Conservation (phyloP, 2,113 vertebrate species). For the Origma solitaria region DNA sequence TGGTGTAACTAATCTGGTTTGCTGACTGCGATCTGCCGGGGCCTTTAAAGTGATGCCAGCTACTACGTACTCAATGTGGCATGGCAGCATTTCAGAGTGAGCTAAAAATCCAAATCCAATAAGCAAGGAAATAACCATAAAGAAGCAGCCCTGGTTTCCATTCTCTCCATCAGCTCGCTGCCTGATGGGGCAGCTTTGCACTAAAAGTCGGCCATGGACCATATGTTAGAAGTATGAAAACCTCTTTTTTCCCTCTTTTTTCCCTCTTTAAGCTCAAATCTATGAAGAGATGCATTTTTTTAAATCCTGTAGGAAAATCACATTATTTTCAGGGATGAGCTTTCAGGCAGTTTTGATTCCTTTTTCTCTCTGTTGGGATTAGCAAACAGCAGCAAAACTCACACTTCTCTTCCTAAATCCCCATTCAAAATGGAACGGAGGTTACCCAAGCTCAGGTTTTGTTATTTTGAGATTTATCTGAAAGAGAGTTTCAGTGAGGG, state of each 20-base stretch:
- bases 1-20: constrained; percentile 49
- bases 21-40: constrained; percentile 31
- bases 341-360: constrained; percentile 12
- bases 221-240: not conserved
- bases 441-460: constrained; percentile 11
- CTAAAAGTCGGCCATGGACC: not conserved
- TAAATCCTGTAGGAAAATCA: constrained; percentile 13
- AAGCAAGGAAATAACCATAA: constrained; percentile 51
- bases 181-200: constrained; percentile 38
- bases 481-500: not conserved
- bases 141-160: not conserved
- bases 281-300: not conserved
- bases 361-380: constrained; percentile 20
- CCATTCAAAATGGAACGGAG: not conserved
- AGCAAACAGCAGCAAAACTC: constrained; percentile 26
- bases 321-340: constrained; percentile 43
- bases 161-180: not conserved
- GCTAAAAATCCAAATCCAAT: constrained; percentile 54
- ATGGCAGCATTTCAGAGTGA: constrained; percentile 35
- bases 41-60: constrained; percentile 57
- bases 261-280: not conserved
- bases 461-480: not conserved
- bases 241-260: not conserved
- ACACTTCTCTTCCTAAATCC: not conserved
- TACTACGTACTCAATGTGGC: not conserved